Base-by-base conservation (phyloP, 2,888 invertebrate genomes). In the Caenorhabditis japonica region DNA sequence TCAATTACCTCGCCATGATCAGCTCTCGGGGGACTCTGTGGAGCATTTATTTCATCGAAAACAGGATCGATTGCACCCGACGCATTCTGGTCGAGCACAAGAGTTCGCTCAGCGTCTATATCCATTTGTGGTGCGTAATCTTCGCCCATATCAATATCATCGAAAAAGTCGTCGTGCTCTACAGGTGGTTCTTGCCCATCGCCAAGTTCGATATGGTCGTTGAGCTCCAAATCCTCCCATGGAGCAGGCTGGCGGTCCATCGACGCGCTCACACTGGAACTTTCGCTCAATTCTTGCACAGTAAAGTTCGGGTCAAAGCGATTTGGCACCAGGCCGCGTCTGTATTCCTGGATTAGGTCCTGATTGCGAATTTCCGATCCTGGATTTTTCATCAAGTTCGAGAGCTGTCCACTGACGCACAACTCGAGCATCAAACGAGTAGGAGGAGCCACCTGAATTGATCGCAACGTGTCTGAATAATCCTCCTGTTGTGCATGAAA, bases 161-260 rank as follows among this genome's bases (percentile, higher is more conserved):
- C 58, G 27, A 33, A 46, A 27, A 59, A 71, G 17, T 71, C 58
- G 15, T 62, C 62, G 0, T 38, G 25, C 2, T n/a, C 15, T 13
- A 25, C 13, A 0, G 36, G 34, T n/a, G n/a, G n/a, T n/a, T n/a
- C n/a, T n/a, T n/a, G n/a, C 17, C 10, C 49, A 12, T 19, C 13
- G 1, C 13, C 41, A 8, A 10, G 38, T 4, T 7, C 41, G 23
- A n/a, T 38, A 10, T 61, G 13, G 27, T 73, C 73, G 33, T 66
- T 61, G 17, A 73, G 36, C 12, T 56, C 66, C 34, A 73, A 38
- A 19, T 66, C 66, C 15, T 60, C 73, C 66, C 66, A 73, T 1
- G 73, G 73, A 7, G 27, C 55, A 13, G 59, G 36, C 17, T 25
- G 36, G 13, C 38, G 13, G 10, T 55, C 56, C 19, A 38, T 27